Percentiles rank a stretch among this genome's conserved stretches.
phyloP scores from a whole-genome alignment of 1,140 invertebrate species.

The Colletes latitarsis region DNA sequence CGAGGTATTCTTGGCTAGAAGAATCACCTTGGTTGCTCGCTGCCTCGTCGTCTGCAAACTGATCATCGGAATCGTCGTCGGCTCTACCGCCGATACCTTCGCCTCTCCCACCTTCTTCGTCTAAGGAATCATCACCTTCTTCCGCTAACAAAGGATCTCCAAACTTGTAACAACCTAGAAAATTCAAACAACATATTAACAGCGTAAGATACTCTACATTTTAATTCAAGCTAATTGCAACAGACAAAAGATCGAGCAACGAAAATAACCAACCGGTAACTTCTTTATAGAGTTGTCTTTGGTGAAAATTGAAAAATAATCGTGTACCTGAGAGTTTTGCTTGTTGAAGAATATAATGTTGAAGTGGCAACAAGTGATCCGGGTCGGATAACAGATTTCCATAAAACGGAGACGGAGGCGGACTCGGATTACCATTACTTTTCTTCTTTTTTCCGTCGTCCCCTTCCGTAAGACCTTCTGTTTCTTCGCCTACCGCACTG shows the following conservation, averaged over 20 bases:
- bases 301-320: background rate
- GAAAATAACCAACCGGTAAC: no score
- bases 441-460: slow-evolving; percentile 75
- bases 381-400: slow-evolving; percentile 76
- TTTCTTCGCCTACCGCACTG: slow-evolving; percentile 73
- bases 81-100: slow-evolving; percentile 72
- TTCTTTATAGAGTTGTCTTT: no score
- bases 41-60: slow-evolving; percentile 86
- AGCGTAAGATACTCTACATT: no score
- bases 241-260: no score
- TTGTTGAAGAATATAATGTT: slow-evolving; percentile 94
- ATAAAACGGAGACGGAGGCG: slow-evolving; percentile 77
- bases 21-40: slow-evolving; percentile 84
- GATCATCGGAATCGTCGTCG: slow-evolving; percentile 84
- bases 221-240: background rate
- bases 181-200: background rate
- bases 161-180: slow-evolving; percentile 84
- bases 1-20: slow-evolving; percentile 83
- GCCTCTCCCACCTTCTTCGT: slow-evolving; percentile 80
- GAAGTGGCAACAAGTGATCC: slow-evolving; percentile 89
- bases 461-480: slow-evolving; percentile 63
- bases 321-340: slow-evolving; percentile 86
- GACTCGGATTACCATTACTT: slow-evolving; percentile 79
- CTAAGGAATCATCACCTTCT: slow-evolving; percentile 86
- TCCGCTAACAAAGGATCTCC: slow-evolving; percentile 84